Evolutionary conservation across 1,140 invertebrate species (phyloP), one percentile per base, ranked within the genome.

Genomic region (Drosophila varians): DNA sequence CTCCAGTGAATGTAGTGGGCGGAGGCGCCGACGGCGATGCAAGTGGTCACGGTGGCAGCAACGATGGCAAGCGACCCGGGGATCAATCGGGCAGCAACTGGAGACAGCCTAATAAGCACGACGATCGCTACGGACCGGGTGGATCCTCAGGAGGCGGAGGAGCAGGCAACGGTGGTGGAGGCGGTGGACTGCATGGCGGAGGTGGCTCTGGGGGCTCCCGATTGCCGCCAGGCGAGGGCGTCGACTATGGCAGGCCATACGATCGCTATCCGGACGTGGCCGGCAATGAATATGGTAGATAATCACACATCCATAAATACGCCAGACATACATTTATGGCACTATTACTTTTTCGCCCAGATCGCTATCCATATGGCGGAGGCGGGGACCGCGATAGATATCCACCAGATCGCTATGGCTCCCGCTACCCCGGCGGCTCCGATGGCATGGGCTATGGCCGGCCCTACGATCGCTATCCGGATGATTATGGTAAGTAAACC

Each of bases 41-140:
- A 64, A 64, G 56, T 21, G 69, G 92, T 16, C 72, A 75, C 65
- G 54, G 78, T 60, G 66, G 71, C 52, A 74, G 46, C 54, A 31
- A 16, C 60, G 78, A 84, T 61, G 61, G 46, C 51, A 75, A 74
- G 60, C 74, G 84, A 66, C 71, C 84, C 23, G 68, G 68, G 19
- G 86, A 89, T 82, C 87, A 92, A 48, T 74, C 72, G 21, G 83
- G 92, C 88, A 80, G 60, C 66, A 90, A 93, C 90, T 91, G 92
- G 91, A 91, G 91, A 68, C 92, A 92, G 56, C 87, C 91, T 71
- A 83, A 74, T 60, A 86, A 90, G 74, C 92, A 93, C 77, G 90
- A 89, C 90, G 93, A 91, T 92, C 92, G 90, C 90, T 93, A 90
- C 42, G 92, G 62, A 79, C 66, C 87, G 73, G 53, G 60, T 48